These are phyloP conservation scores for Emys orbicularis DNA, from an alignment of 2,797 vertebrate species.

Conservation along the genomic window DNA sequence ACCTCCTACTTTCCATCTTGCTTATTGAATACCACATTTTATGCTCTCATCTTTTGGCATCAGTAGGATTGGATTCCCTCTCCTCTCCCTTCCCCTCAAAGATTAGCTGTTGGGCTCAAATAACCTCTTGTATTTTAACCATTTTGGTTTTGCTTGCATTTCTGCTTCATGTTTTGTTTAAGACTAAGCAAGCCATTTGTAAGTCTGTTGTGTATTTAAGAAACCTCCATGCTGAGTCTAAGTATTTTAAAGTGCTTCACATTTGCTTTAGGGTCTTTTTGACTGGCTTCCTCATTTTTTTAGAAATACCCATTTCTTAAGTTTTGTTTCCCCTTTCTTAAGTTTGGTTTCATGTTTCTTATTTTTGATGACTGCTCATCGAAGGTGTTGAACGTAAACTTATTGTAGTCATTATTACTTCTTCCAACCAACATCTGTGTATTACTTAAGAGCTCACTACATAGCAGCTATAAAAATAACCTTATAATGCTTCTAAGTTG, in stretches of 20 bases:
- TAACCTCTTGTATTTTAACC: not conserved
- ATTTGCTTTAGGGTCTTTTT: not conserved
- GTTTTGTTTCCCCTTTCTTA: not conserved
- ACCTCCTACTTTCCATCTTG: not conserved
- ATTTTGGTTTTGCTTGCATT: conserved; percentile 40
- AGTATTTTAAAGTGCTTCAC: conserved; percentile 45
- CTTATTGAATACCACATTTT: not conserved
- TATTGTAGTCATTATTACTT: not conserved
- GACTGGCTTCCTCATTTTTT: conserved; percentile 52
- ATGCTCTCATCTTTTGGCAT: not conserved
- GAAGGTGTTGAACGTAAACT: not conserved
- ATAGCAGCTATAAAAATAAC: not conserved
- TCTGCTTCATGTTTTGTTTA: conserved; percentile 64
- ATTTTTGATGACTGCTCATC: not conserved
- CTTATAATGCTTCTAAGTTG: not conserved
- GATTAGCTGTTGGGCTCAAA: conserved; percentile 21
- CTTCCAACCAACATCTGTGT: not conserved
- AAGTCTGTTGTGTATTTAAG: conserved; percentile 23
- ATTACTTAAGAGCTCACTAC: not conserved
- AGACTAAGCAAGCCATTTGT: conserved; percentile 41
- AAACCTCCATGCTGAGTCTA: conserved; percentile 72
- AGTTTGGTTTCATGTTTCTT: not conserved
- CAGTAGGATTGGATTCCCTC: not conserved
- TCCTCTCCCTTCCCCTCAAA: conserved; percentile 22
- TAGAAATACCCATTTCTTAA: not conserved